A percentile compares a stretch with the other conserved stretches of the same genome.
These are phyloP conservation scores for Mus pahari DNA, from an alignment of 2,113 vertebrate species.

Conservation along the genomic window DNA sequence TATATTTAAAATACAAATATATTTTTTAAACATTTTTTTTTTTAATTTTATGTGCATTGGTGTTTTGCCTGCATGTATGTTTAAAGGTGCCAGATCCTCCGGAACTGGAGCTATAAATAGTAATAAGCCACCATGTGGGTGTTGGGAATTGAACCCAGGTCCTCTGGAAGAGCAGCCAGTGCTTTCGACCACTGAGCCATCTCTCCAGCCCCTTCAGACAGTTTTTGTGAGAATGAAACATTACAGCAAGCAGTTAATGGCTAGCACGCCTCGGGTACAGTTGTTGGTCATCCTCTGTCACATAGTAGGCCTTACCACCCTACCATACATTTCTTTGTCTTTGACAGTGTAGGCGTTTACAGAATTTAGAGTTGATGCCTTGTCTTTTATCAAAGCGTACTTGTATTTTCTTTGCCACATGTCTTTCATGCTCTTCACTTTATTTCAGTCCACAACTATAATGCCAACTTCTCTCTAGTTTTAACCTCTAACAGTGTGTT, in stretches of 20 bases:
- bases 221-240: not conserved
- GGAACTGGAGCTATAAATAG: too few species aligned
- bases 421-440: not conserved
- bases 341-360: not conserved
- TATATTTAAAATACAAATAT: too few species aligned
- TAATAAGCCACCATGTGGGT: too few species aligned
- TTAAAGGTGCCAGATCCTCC: too few species aligned
- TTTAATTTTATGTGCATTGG: too few species aligned
- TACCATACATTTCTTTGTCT: not conserved
- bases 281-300: not conserved
- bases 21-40: too few species aligned
- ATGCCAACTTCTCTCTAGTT: not conserved
- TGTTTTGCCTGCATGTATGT: too few species aligned
- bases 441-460: not conserved
- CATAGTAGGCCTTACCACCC: not conserved
- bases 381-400: slow-evolving; percentile 2
- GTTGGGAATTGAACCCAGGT: too few species aligned
- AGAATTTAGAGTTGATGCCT: not conserved
- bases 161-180: too few species aligned
- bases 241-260: not conserved
- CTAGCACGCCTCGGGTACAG: not conserved
- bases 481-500: not conserved
- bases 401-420: not conserved
- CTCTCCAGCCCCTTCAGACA: not conserved
- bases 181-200: too few species aligned